phyloP scores from a whole-genome alignment of 2,113 vertebrate species.

The Emydocephalus ijimae region DNA sequence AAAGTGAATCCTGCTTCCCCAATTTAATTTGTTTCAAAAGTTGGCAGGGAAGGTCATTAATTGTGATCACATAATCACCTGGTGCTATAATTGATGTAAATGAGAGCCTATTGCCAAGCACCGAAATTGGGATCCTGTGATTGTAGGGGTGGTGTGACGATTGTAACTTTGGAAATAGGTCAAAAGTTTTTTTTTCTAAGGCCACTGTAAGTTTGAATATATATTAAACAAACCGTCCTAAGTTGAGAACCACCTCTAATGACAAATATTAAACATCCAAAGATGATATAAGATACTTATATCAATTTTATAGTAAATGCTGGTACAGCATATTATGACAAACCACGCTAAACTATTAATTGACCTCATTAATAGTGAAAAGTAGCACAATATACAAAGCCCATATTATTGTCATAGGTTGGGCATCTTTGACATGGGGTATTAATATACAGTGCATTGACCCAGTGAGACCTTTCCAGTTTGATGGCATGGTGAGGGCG shows the following conservation, averaged over 20 bases:
- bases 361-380: neutral
- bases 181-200: neutral
- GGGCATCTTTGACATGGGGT: constrained; percentile 41
- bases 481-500: no score
- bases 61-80: neutral
- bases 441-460: constrained; percentile 23
- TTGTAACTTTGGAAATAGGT: neutral
- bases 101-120: neutral
- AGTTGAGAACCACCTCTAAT: neutral
- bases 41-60: neutral
- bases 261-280: neutral
- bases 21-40: neutral
- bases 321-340: constrained; percentile 34
- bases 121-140: neutral
- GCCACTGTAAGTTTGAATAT: neutral
- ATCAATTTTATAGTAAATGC: constrained; percentile 35
- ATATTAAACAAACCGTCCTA: neutral
- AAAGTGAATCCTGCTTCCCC: neutral
- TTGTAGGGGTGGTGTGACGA: neutral
- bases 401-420: constrained; percentile 31
- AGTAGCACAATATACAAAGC: constrained; percentile 54
- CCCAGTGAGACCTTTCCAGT: no score
- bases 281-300: neutral
- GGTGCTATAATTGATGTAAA: neutral
- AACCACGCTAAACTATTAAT: neutral